A percentile compares a stretch with the other conserved stretches of the same genome.
Conservation (phyloP, 1,140 invertebrate genomes). For the Drosophila sp. region DNA sequence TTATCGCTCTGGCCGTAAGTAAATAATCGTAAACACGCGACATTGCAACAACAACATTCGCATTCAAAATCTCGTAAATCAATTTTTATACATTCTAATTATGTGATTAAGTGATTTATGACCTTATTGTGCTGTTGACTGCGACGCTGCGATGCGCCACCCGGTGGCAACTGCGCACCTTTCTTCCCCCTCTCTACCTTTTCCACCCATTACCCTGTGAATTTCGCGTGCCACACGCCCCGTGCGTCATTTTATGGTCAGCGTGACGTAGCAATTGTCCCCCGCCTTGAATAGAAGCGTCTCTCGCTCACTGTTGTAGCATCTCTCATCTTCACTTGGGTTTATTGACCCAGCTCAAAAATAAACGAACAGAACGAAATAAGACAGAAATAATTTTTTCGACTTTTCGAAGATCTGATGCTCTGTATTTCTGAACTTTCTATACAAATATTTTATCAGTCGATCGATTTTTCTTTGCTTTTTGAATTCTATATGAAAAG, state of each 20-base stretch:
- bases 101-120: conserved; percentile 83
- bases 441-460: too few relatives aligned
- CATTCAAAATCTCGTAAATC: conserved; percentile 80
- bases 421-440: background rate
- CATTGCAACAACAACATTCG: conserved; percentile 56
- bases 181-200: background rate
- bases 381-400: background rate
- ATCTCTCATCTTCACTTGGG: conserved; percentile 26
- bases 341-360: conserved; percentile 69
- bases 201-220: background rate
- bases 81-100: conserved; percentile 83
- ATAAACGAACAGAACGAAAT: conserved; percentile 11
- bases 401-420: background rate
- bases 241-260: conserved; percentile 53
- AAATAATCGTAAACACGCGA: conserved; percentile 79
- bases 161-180: conserved; percentile 21
- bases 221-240: conserved; percentile 30
- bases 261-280: conserved; percentile 38
- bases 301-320: background rate
- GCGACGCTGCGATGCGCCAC: conserved; percentile 27
- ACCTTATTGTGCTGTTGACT: conserved; percentile 47
- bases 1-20: conserved; percentile 45
- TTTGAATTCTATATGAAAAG: too few relatives aligned
- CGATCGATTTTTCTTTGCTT: too few relatives aligned
- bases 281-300: background rate